A percentile compares a stretch with the other conserved stretches of the same genome.
phyloP scores from a whole-genome alignment of 2,113 vertebrate species.

The Capricornis sumatraensis region DNA sequence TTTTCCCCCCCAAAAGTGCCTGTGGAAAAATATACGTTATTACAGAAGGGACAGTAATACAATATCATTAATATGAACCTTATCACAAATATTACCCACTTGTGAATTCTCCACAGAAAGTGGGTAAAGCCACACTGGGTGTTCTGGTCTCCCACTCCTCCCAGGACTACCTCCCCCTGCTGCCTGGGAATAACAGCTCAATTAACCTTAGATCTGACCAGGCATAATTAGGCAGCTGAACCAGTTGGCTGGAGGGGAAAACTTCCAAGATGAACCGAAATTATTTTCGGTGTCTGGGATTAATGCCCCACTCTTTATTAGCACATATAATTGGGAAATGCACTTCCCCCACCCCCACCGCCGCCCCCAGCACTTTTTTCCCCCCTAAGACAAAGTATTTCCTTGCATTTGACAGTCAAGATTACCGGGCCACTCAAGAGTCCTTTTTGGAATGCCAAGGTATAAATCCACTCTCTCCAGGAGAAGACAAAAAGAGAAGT shows the following conservation, averaged over 20 bases:
- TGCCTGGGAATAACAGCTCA: not conserved
- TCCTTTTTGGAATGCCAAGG: conserved; percentile 45
- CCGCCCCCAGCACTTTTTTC: not conserved
- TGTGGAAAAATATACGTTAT: not conserved
- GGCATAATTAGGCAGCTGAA: conserved; percentile 8
- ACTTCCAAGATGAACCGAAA: conserved; percentile 40
- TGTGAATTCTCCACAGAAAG: conserved; percentile 24
- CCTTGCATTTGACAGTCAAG: not conserved
- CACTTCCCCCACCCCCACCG: accelerated
- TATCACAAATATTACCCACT: not conserved
- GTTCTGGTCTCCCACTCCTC: not conserved
- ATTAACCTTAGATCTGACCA: conserved; percentile 50
- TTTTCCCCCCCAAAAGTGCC: not conserved
- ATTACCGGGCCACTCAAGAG: not conserved
- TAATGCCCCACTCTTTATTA: not conserved
- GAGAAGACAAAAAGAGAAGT: conserved; percentile 69
- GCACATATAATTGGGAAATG: not conserved
- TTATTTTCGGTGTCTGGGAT: conserved; percentile 40
- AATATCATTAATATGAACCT: not conserved
- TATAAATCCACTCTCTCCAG: conserved; percentile 50
- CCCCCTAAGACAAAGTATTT: not conserved
- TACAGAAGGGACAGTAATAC: not conserved
- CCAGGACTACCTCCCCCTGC: not conserved
- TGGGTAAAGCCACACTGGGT: not conserved
- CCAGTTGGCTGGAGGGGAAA: conserved; percentile 22